Base-by-base conservation (phyloP, 2,797 vertebrate species). In the Cynodonichthys magdalenae region DNA sequence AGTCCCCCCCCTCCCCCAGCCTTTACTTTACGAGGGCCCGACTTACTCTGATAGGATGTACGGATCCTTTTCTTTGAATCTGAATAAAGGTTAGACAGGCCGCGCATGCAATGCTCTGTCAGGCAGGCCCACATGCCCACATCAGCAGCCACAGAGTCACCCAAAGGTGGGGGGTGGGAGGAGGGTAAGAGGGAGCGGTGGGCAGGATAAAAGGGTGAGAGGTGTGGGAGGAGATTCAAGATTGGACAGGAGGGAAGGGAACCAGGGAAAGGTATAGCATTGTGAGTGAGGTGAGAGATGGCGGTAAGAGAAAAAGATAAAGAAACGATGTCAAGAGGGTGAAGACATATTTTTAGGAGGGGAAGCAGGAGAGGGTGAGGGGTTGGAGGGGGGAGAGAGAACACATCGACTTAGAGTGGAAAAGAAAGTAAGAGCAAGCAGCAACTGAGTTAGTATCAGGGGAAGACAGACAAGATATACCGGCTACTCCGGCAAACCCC, bases 61-160 rank as follows among this genome's bases (percentile, higher is more conserved):
- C 95, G 96, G 93, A 97, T 97, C 95, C 96, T 95, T 98, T 99
- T 99, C 97, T 97, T 98, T 96, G 97, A 97, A 96, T 99, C 96
- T 88, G 97, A 97, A 94, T 98, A 98, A 95, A 98, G 96, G 95
- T 94, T 98, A 97, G 96, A 97, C 92, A 98, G 95, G 93, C 97
- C 96, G 80, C 97, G 96, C 96, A 98, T 98, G 96, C 97, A 96
- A 97, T 96, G 92, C 90, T 98, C 97, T 98, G 96, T 96, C 94
- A 96, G 95, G 86, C 87, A 89, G 87, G 78, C 81, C 91, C 87
- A 82, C 96, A 98, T 97, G 96, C 96, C 96, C 94, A 94, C 93
- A 95, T 59, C 95, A 95, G 93, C 95, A 93, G 89, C 91, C 90
- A 92, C 89, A 90, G 84, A 82, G 88, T 87, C 89, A 89, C 82